Percentiles rank a stretch among this genome's conserved stretches.
Evolutionary conservation across 2,113 vertebrate species (phyloP).

Genomic region (Cyanoderma ruficeps): DNA sequence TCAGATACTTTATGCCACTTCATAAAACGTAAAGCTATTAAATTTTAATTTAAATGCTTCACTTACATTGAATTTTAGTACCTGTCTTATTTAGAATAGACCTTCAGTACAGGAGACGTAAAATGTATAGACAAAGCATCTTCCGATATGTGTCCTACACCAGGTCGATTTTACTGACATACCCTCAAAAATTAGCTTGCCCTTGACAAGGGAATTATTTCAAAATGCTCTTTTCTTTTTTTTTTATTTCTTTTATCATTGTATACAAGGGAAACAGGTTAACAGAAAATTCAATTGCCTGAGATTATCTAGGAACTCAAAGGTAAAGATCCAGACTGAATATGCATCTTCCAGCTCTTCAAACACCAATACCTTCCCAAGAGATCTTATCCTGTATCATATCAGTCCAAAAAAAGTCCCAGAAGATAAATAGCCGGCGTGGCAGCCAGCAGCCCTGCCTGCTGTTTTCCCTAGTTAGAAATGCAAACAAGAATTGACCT

Average conservation of each 20-base stretch:
- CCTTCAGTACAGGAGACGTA: not conserved
- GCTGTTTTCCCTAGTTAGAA: constrained; percentile 52
- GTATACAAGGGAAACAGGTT: not conserved
- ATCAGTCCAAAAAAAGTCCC: not conserved
- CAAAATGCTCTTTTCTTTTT: not conserved
- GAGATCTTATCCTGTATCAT: not conserved
- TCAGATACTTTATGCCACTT: not conserved
- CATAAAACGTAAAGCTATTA: not conserved
- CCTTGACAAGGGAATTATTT: not conserved
- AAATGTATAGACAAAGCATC: not conserved
- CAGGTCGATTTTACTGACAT: not conserved
- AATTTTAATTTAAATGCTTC: not conserved
- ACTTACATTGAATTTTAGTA: not conserved
- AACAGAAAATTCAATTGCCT: not conserved
- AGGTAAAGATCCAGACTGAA: not conserved
- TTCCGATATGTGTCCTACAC: not conserved
- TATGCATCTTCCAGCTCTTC: not conserved
- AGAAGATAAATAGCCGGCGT: constrained; percentile 43
- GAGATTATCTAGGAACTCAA: not conserved
- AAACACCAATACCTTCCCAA: not conserved
- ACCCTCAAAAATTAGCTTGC: not conserved
- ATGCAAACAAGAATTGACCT: constrained; percentile 67
- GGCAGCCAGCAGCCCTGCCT: constrained; percentile 45
- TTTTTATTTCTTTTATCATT: not conserved
- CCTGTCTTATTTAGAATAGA: not conserved